Conservation (phyloP, 2,888 invertebrate genomes). For the Ceraclea dissimilis region DNA sequence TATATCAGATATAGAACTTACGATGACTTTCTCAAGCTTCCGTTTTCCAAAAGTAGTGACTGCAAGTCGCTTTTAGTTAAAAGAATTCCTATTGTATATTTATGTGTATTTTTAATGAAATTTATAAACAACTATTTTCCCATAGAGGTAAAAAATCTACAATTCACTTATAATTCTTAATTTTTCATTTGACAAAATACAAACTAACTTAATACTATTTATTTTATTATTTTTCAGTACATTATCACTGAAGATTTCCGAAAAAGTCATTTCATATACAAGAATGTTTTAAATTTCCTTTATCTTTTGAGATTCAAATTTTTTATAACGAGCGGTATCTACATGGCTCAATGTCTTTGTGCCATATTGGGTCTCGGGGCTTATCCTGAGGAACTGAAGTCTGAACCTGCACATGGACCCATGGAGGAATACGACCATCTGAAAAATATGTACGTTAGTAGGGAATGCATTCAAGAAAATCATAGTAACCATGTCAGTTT, state of each 20-base stretch:
- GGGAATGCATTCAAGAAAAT: not conserved
- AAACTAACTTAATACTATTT: not conserved
- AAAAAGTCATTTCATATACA: slow-evolving; percentile 8
- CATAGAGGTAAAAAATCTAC: not conserved
- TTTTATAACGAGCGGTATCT: slow-evolving; percentile 12
- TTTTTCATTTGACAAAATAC: not conserved
- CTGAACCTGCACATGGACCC: slow-evolving; percentile 67
- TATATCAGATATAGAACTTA: slow-evolving; percentile 75
- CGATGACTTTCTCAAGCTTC: slow-evolving; percentile 55
- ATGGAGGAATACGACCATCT: slow-evolving; percentile 50
- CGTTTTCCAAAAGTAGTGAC: slow-evolving; percentile 36
- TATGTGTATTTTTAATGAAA: not conserved
- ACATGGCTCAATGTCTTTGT: not conserved
- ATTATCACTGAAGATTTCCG: slow-evolving; percentile 11
- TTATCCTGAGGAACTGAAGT: slow-evolving; percentile 59
- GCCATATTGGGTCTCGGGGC: slow-evolving; percentile 59
- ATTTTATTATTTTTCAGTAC: no score
- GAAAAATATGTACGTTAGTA: slow-evolving; percentile 35
- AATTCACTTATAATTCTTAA: not conserved
- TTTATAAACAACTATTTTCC: not conserved
- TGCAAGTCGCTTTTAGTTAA: not conserved
- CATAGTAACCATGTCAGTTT: no score
- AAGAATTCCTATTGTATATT: not conserved
- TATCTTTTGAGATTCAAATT: slow-evolving; percentile 9
- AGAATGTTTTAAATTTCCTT: slow-evolving; percentile 9